Percentiles rank a stretch among this genome's conserved stretches.
phyloP scores from a whole-genome alignment of 2,888 invertebrate species.

The Coremacera marginata region DNA sequence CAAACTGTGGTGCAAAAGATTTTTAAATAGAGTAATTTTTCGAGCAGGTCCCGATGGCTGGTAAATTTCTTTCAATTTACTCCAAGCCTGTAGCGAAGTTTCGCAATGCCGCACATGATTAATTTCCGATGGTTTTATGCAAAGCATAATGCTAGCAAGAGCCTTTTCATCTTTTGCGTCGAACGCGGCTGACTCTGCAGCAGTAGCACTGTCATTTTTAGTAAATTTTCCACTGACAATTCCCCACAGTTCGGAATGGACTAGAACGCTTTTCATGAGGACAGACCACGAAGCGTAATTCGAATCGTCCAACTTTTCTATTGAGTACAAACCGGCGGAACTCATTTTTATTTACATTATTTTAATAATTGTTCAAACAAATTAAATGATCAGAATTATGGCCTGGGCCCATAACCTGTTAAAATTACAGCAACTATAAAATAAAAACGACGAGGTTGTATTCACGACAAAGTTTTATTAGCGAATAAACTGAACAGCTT shows the following conservation, averaged over 20 bases:
- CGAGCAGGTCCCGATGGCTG: constrained; percentile 42
- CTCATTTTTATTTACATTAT: too few species aligned
- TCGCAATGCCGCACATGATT: constrained; percentile 37
- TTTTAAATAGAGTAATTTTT: constrained; percentile 22
- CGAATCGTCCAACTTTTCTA: too few species aligned
- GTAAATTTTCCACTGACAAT: constrained; percentile 19
- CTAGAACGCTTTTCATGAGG: constrained; percentile 33
- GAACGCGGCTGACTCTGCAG: constrained; percentile 2
- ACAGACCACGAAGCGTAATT: constrained; percentile 28
- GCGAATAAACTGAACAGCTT: too few species aligned
- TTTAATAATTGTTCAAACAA: too few species aligned
- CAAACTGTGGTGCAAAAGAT: constrained; percentile 29
- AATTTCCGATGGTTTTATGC: constrained; percentile 41
- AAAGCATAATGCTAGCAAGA: constrained; percentile 38
- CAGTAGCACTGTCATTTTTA: not conserved
- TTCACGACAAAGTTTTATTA: too few species aligned
- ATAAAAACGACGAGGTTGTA: too few species aligned
- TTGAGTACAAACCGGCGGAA: too few species aligned
- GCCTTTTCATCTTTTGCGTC: constrained; percentile 24
- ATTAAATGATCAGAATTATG: too few species aligned
- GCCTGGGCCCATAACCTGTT: too few species aligned
- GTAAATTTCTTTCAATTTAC: constrained; percentile 39
- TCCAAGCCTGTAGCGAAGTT: constrained; percentile 40
- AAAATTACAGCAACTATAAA: too few species aligned
- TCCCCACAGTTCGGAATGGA: constrained; percentile 30